Base-by-base conservation (phyloP, 2,888 invertebrate genomes). In the Scrobipalpa atriplicella region DNA sequence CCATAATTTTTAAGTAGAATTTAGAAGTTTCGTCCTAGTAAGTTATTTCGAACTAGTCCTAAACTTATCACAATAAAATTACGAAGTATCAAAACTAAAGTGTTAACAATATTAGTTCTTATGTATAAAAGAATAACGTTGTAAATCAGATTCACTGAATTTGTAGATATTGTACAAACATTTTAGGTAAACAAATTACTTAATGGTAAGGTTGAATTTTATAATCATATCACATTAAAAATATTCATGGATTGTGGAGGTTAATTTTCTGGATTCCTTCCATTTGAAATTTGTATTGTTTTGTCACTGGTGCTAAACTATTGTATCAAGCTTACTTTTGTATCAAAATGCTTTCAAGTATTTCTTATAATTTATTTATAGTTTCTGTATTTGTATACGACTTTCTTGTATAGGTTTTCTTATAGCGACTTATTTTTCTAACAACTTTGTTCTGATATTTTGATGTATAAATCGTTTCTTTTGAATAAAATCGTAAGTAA, bases 161-260 rank as follows among this genome's bases (percentile, higher is more conserved):
- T 78, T 92, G 92, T 92, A 92, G 92, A 92, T 92, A 92, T 78
- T 92, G 92, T 92, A 86, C 76, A 92, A 85, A 89, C 84, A 41
- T 64, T 65, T 75, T 87, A 89, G 86, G 76, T 85, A 87, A 87
- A 85, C 71, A 64, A 85, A 83, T 81, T 85, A 86, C 80, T 79
- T n/a, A 84, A 86, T 83, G 87, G 82, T 85, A 85, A 87, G 85
- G 36, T 88, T 88, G 86, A 86, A 88, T 90, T 92, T 92, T 91
- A 84, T 90, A 90, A 92, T 89, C 92, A 92, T 92, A 92, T 92
- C 92, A 92, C 83, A 78, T 76, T 78, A 78, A 82, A 82, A 75
- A 76, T 81, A 81, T 81, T 78, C 78, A 73, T 56, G 9, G 9
- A 21, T 21, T 80, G 79, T 81, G 79, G 78, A 78, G 71, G 69